Conservation (phyloP, 1,140 invertebrate species). For the Leucophenga varia region DNA sequence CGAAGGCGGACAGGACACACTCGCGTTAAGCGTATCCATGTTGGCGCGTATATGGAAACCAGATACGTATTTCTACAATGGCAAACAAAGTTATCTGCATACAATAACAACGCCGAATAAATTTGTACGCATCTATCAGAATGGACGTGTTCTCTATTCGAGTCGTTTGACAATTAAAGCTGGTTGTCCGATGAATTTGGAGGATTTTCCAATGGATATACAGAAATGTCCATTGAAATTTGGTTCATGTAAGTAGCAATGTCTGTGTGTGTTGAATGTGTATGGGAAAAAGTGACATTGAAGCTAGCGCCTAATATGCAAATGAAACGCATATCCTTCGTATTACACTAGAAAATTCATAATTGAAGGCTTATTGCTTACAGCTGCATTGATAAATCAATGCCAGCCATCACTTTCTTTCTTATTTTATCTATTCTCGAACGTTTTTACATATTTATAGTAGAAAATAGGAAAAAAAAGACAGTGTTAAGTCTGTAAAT, state of each 20-base stretch:
- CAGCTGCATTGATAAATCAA: no score
- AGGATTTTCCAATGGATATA: constrained; percentile 90
- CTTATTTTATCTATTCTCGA: no score
- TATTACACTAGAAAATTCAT: no score
- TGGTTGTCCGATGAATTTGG: constrained; percentile 88
- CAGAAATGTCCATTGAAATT: constrained; percentile 83
- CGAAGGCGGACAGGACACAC: constrained; percentile 63
- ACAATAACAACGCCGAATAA: constrained; percentile 89
- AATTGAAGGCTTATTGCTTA: no score
- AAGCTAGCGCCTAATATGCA: no score
- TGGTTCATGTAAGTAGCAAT: constrained; percentile 76
- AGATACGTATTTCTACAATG: constrained; percentile 88
- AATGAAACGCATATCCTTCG: constrained; percentile 8
- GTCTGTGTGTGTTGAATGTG: no score
- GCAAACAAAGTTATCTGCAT: constrained; percentile 80
- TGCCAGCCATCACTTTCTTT: no score
- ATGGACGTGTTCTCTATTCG: constrained; percentile 85
- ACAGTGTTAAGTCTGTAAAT: background rate
- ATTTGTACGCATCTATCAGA: constrained; percentile 78
- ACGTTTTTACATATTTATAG: no score
- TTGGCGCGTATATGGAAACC: constrained; percentile 83
- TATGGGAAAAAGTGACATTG: no score
- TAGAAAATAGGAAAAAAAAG: background rate
- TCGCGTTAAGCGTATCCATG: constrained; percentile 76
- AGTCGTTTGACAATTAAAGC: constrained; percentile 85